Base-by-base conservation (phyloP, 2,888 invertebrate genomes). In the Polyploca ridens region DNA sequence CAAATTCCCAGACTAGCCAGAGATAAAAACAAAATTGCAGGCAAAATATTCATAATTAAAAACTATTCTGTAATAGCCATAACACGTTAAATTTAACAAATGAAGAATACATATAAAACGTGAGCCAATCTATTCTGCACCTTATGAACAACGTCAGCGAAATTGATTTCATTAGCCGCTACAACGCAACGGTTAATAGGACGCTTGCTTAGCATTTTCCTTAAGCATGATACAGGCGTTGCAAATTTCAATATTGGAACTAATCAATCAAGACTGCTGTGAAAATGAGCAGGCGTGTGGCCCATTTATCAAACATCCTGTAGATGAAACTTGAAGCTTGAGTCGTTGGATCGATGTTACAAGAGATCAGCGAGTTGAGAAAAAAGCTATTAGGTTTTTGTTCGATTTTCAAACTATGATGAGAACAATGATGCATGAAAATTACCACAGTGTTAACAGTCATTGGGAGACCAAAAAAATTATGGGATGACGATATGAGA, bases 241-340 rank as follows among this genome's bases (percentile, higher is more conserved):
- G 75, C 81, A 80, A 85, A 88, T 88, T 89, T 87, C 87, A 87
- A 88, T 88, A 88, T 88, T 82, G 83, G 81, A 81, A 85, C 86
- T 84, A 88, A 89, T 89, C 88, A 89, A 89, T 89, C 89, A 89
- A 83, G 79, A 69, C 73, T 77, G 79, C 78, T 75, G 80, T 78
- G 87, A 79, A 86, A 88, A 87, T 87, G 85, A 85, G 85, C 78
- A 76, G 74, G 79, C 78, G 78, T 77, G 77, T 77, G 79, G 75
- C 77, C 77, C 83, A 84, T 87, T 87, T 85, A 87, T 87, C 86
- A 85, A 77, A 74, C 79, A 82, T 67, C 77, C 81, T 82, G 83
- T 79, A 81, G 83, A 83, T 81, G 84, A 83, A 83, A 79, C 80
- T 75, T 81, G 81, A 76, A 71, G 66, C 71, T 69, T 68, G 63